phyloP scores from a whole-genome alignment of 2,797 vertebrate genomes.

The Macrochelys suwanniensis region DNA sequence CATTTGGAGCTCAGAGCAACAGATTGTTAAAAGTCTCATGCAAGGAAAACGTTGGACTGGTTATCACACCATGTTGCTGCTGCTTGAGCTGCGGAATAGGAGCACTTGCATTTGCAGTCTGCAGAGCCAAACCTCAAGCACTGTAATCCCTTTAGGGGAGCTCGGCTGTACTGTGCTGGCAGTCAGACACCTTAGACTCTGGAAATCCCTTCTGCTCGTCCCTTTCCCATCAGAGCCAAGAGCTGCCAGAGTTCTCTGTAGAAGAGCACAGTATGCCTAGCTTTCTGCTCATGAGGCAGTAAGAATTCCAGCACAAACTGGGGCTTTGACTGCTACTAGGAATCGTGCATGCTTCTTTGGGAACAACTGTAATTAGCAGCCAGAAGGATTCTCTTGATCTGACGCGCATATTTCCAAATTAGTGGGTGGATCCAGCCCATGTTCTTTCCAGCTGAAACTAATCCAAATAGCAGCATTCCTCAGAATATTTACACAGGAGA shows the following conservation, averaged over 20 bases:
- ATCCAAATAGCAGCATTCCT: neutral
- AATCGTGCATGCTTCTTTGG: rapidly evolving
- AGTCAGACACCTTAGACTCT: neutral
- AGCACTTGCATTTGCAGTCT: neutral
- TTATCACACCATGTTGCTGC: no score
- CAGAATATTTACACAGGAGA: neutral
- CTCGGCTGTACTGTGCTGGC: neutral
- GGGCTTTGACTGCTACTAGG: neutral
- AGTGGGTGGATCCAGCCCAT: neutral
- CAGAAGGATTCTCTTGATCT: rapidly evolving
- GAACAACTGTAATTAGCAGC: rapidly evolving
- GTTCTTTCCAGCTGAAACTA: neutral
- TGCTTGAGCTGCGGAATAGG: neutral
- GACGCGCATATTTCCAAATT: rapidly evolving
- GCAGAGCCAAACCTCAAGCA: neutral
- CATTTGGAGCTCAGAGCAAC: neutral
- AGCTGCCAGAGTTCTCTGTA: neutral
- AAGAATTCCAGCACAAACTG: neutral
- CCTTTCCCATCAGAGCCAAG: neutral
- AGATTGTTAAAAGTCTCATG: neutral
- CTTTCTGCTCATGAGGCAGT: neutral
- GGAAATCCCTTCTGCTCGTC: neutral
- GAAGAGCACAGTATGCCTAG: no score
- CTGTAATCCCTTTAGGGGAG: neutral
- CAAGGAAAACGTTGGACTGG: neutral